Base-by-base conservation (phyloP, 2,797 vertebrate genomes). In the Fistularia tabacaria region DNA sequence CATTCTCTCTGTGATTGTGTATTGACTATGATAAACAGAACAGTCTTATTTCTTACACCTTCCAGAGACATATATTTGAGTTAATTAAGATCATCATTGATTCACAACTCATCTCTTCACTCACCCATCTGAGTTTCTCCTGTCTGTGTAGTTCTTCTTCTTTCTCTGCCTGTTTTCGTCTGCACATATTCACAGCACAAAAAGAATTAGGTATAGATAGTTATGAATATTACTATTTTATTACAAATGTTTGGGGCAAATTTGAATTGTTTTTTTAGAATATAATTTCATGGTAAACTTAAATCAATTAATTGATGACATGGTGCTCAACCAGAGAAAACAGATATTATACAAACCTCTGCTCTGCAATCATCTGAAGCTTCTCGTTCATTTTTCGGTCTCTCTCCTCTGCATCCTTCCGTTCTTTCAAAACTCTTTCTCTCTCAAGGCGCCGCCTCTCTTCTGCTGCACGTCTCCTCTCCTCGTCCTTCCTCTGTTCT, bases 371-470 rank as follows among this genome's bases (percentile, higher is more conserved):
- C 86, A 85, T 85, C 59, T 88, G 81, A 7, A 91, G 84, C 56
- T 92, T 92, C 73, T 92, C 88, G 0, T 90, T 82, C 90, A 92
- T 91, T 79, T 90, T 92, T 54, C 86, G 59, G 74, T 92, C 91
- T 55, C 91, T 86, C 64, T 92, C 91, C 1, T 92, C 91, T 1
- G 82, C 84, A 15, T 92, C 91, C 58, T 66, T 85, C 50, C 69
- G 75, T 54, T 92, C 91, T 65, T 91, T 85, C 59, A 83, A 45
- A 52, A 91, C 14, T 62, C 91, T 69, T 49, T 92, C 90, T 70
- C 68, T 86, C 63, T 92, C 91, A 41, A 85, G 72, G 13, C 86
- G 88, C 9, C 90, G 82, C 59, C 89, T 85, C 53, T 92, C 89
- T 62, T 92, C 91, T 1, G 69, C 1, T 1, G 86, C 84, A 47